Base-by-base conservation (phyloP, 1,140 invertebrate genomes). In the Brachionus rotundiformis region DNA sequence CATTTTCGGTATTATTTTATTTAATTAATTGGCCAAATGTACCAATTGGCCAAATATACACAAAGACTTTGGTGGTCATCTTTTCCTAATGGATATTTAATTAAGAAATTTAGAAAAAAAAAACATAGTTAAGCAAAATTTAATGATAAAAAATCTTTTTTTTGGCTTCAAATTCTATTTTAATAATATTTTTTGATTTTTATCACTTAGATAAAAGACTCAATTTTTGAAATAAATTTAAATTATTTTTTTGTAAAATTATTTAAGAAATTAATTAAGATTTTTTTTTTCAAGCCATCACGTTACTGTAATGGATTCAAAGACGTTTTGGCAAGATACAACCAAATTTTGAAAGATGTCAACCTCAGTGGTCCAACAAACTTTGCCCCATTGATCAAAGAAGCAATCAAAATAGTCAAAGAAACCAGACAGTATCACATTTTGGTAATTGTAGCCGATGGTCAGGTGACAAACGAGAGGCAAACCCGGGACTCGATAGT, bases 361-460 rank as follows among this genome's bases (percentile, higher is more conserved):
- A 84, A 84, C 10, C 83, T 90, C 76, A 86, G 83, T 65, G 86
- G 84, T 79, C 87, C 83, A 4, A 90, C 89, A 41, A 90, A 88
- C 82, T 90, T 90, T 84, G 88, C 88, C 7, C 89, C 89, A 1
- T 83, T 90, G 19, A 90, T 90, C 82, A 83, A 87, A 71, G 87
- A 88, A 83, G 86, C 89, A 5, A 87, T 90, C 47, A 84, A 88
- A 79, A 89, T 89, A 71, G 88, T 88, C 23, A 86, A 88, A 83
- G 63, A 80, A 59, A 83, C 83, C 10, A 81, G 84, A 82, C 85
- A 86, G 85, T 90, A 89, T 84, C 89, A 90, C 82, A 89, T 90
- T 75, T 84, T 90, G n/a, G 86, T 90, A 10, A 89, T 90, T 27
- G 86, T 90, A 41, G 89, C 89, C 16, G 90, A 90, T 83, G 90